These are phyloP conservation scores for Cerceris ruficornis DNA, from an alignment of 2,888 invertebrate genomes.

Conservation along the genomic window DNA sequence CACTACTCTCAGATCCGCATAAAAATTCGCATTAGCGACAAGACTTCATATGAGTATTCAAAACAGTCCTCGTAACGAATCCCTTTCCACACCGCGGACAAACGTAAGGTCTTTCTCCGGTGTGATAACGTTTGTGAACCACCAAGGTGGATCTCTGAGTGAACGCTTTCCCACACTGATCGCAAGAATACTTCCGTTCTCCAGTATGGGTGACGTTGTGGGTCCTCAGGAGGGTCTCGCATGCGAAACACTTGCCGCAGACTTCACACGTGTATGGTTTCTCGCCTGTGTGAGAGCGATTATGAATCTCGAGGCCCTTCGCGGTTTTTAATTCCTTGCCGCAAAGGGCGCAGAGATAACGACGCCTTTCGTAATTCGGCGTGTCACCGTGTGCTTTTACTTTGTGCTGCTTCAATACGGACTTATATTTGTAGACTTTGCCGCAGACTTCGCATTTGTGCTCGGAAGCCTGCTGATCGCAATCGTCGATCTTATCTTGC, in stretches of 20 bases:
- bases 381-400: conserved; percentile 65
- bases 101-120: conserved; percentile 83
- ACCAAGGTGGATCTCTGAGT: conserved; percentile 84
- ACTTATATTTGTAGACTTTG: conserved; percentile 70
- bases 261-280: conserved; percentile 74
- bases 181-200: conserved; percentile 84
- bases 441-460: conserved; percentile 70
- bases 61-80: conserved; percentile 84
- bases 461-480: conserved; percentile 28
- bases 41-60: conserved; percentile 83
- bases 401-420: conserved; percentile 72
- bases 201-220: conserved; percentile 84
- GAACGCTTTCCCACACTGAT: conserved; percentile 84
- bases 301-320: conserved; percentile 75
- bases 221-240: conserved; percentile 80
- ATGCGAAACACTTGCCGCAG: conserved; percentile 74
- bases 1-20: not conserved
- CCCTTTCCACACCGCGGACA: conserved; percentile 84
- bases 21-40: conserved; percentile 49
- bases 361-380: conserved; percentile 65
- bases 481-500: conserved; percentile 23
- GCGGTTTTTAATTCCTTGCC: conserved; percentile 76
- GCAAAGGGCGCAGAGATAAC: conserved; percentile 73
- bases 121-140: conserved; percentile 84
- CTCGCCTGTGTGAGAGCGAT: conserved; percentile 76